Evolutionary conservation across 2,797 vertebrate genomes (phyloP).

Genomic region (Poecilia picta): DNA sequence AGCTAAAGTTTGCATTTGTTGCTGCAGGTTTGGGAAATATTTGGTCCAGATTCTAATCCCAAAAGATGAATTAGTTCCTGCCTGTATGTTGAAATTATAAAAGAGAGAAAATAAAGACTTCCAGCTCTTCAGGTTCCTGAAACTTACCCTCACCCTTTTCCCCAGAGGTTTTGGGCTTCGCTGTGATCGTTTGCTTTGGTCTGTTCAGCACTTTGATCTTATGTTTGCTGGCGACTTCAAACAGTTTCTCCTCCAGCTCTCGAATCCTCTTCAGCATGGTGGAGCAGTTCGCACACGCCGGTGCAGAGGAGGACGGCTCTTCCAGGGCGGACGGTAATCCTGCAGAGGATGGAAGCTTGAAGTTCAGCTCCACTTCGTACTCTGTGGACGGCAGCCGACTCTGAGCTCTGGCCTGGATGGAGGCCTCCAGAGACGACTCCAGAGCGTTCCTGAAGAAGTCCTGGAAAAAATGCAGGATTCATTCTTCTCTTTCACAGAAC

Average conservation of each 20-base stretch:
- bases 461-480: constrained; percentile 11
- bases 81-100: neutral
- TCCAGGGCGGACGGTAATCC: constrained; percentile 27
- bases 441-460: constrained; percentile 84
- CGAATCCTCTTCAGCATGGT: constrained; percentile 86
- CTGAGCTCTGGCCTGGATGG: constrained; percentile 76
- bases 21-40: neutral
- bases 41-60: neutral
- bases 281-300: constrained; percentile 89
- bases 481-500: neutral
- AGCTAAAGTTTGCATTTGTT: neutral
- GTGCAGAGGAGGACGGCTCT: constrained; percentile 37
- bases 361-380: constrained; percentile 82
- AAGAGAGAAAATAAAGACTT: neutral
- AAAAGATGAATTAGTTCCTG: too few species aligned
- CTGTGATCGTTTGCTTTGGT: too few species aligned
- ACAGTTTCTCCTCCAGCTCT: constrained; percentile 88
- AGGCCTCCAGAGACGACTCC: constrained; percentile 86
- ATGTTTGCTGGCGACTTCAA: constrained; percentile 80
- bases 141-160: constrained; percentile 85
- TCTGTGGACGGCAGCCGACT: constrained; percentile 67
- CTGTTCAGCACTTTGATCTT: neutral
- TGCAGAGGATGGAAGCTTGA: constrained; percentile 37
- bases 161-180: too few species aligned
- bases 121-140: neutral